Percentiles rank a stretch among this genome's conserved stretches.
phyloP scores from a whole-genome alignment of 2,113 vertebrate genomes.

The Solea senegalensis region DNA sequence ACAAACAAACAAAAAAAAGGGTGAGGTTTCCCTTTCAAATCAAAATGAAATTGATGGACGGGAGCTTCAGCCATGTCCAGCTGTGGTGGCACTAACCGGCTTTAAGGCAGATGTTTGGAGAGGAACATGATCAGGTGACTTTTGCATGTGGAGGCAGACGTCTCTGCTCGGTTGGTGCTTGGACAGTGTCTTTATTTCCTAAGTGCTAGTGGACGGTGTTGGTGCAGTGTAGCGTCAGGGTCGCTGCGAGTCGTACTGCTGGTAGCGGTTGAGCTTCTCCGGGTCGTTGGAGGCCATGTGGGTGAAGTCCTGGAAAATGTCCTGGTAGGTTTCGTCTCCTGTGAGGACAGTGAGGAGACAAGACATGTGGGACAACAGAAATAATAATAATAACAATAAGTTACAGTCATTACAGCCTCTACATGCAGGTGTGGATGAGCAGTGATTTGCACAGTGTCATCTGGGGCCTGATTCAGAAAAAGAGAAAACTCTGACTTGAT shows the following conservation, averaged over 20 bases:
- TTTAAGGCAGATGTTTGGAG: constrained; percentile 1
- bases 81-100: constrained; percentile 13
- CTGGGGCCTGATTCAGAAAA: too few relatives aligned
- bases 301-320: constrained; percentile 98
- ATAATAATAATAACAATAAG: not conserved
- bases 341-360: constrained; percentile 29
- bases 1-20: not conserved
- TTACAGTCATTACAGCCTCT: too few relatives aligned
- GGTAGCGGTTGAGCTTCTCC: constrained; percentile 95
- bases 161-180: not conserved
- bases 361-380: constrained; percentile 1
- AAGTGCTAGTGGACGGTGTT: not conserved
- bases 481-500: too few relatives aligned
- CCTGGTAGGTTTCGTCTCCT: constrained; percentile 98
- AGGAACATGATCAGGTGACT: not conserved
- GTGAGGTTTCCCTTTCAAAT: constrained; percentile 16
- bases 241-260: constrained; percentile 84
- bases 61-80: not conserved
- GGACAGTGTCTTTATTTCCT: not conserved
- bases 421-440: too few relatives aligned
- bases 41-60: too few relatives aligned
- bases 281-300: constrained; percentile 99
- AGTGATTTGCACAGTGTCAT: too few relatives aligned
- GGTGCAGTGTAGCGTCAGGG: constrained; percentile 72
- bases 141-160: not conserved